A percentile compares a stretch with the other conserved stretches of the same genome.
Evolutionary conservation across 2,888 invertebrate genomes (phyloP).

Genomic region (Meandrusa payeni): DNA sequence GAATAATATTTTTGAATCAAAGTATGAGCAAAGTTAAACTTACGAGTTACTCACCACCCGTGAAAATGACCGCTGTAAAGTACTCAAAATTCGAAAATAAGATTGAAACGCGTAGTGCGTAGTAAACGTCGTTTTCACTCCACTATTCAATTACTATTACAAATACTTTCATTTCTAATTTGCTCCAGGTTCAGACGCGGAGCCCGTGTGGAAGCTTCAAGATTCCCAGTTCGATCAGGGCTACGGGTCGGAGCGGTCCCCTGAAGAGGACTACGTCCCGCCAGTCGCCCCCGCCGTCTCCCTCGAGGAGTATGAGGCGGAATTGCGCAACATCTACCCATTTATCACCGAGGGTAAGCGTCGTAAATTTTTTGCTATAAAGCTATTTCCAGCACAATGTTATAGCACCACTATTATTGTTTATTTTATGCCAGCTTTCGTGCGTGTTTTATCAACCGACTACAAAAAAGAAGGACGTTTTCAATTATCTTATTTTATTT

Average conservation of each 20-base stretch:
- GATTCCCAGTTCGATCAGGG: conserved; percentile 85
- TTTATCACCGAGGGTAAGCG: conserved; percentile 85
- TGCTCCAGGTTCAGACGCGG: conserved; percentile 72
- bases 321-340: conserved; percentile 82
- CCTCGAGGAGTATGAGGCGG: conserved; percentile 81
- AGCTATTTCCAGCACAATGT: conserved; percentile 19
- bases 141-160: too few species aligned
- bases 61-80: too few species aligned
- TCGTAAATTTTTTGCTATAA: conserved; percentile 26
- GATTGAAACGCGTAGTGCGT: too few species aligned
- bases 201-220: conserved; percentile 78
- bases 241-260: conserved; percentile 88
- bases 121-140: too few species aligned
- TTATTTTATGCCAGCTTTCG: conserved; percentile 13
- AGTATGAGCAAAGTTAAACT: too few species aligned
- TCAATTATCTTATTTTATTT: too few species aligned
- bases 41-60: too few species aligned
- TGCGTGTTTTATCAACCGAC: conserved; percentile 1
- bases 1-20: too few species aligned
- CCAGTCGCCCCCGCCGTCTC: conserved; percentile 80
- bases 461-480: too few species aligned
- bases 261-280: conserved; percentile 88
- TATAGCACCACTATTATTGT: conserved; percentile 23
- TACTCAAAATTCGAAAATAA: too few species aligned
- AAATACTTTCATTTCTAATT: too few species aligned